These are phyloP conservation scores for Philopedon plagiatum DNA, from an alignment of 2,888 invertebrate genomes.

Conservation along the genomic window DNA sequence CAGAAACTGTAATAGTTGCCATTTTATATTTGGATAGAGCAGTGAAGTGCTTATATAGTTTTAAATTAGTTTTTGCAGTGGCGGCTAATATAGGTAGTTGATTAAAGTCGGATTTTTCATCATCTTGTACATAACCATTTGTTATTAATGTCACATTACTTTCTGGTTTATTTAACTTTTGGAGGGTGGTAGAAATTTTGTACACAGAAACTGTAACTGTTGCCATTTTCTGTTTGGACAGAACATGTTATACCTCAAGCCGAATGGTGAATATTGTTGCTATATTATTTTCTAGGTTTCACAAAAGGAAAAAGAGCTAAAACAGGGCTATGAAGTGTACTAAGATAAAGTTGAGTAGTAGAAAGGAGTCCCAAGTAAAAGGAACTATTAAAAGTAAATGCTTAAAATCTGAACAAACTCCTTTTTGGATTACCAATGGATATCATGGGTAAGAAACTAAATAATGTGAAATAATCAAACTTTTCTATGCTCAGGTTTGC, in stretches of 20 bases:
- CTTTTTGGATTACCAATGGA: conserved; percentile 45
- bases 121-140: too few species aligned
- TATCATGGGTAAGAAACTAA: conserved; percentile 50
- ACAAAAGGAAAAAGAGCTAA: conserved; percentile 1
- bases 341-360: conserved; percentile 58
- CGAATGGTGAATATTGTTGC: too few species aligned
- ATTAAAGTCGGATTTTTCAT: too few species aligned
- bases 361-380: conserved; percentile 53
- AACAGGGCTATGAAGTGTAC: conserved; percentile 60
- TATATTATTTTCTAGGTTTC: conserved; percentile 13
- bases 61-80: neutral
- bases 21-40: conserved; percentile 23
- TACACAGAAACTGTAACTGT: conserved; percentile 31
- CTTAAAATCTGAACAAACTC: conserved; percentile 41
- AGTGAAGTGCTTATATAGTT: conserved; percentile 11
- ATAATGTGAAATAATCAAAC: too few species aligned
- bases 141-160: too few species aligned
- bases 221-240: conserved; percentile 26
- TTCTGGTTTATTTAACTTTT: too few species aligned
- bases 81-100: neutral
- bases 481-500: too few species aligned
- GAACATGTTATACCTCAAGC: too few species aligned
- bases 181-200: too few species aligned
- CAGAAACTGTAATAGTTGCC: conserved; percentile 28
- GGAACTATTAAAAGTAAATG: conserved; percentile 18